Evolutionary conservation across 2,113 vertebrate species (phyloP).

Genomic region (Mustelus asterias): DNA sequence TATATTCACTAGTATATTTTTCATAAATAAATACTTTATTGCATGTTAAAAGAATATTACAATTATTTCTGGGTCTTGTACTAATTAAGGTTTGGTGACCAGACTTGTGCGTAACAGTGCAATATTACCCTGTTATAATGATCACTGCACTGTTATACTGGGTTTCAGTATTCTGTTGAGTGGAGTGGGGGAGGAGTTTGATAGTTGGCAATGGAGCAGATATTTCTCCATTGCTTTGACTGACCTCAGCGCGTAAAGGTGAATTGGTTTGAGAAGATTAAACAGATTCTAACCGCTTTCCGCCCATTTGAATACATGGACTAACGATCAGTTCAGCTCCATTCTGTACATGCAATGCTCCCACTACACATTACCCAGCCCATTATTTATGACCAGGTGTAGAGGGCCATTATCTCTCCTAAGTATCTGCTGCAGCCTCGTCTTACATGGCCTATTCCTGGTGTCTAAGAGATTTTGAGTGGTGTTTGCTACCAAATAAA

Average conservation of each 20-base stretch:
- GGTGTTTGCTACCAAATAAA: too few relatives aligned
- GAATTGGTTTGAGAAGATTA: not conserved
- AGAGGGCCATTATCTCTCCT: not conserved
- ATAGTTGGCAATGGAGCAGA: not conserved
- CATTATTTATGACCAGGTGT: not conserved
- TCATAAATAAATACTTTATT: not conserved
- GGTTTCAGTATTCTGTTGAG: not conserved
- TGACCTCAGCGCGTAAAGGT: not conserved
- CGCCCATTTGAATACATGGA: not conserved
- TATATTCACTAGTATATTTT: not conserved
- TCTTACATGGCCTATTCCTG: not conserved
- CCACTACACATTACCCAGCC: not conserved
- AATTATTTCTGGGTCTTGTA: not conserved
- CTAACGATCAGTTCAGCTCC: not conserved
- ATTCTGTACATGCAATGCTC: not conserved
- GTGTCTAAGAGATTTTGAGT: too few relatives aligned
- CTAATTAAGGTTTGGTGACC: not conserved
- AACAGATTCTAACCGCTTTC: not conserved
- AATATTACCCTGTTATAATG: not conserved
- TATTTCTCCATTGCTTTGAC: not conserved
- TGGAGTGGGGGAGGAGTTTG: too few relatives aligned
- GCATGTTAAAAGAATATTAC: not conserved
- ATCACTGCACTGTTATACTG: not conserved
- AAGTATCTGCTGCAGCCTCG: not conserved
- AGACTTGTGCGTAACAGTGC: not conserved